Evolutionary conservation across 2,888 invertebrate genomes (phyloP).

Genomic region (Nemoura dubitans): DNA sequence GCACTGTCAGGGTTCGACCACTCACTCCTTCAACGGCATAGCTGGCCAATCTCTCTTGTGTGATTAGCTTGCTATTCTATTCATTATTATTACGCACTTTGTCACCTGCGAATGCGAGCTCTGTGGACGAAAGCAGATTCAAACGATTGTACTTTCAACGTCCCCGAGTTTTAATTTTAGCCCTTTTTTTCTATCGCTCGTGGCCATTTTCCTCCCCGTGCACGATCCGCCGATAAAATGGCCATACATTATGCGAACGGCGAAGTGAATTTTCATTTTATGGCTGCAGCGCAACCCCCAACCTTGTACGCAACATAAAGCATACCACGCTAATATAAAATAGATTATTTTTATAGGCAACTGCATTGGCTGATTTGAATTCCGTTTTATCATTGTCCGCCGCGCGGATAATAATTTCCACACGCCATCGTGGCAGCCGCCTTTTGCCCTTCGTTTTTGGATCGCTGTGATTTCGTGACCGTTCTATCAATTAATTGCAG

Average conservation of each 20-base stretch:
- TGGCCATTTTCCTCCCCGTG: background rate
- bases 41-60: too few relatives aligned
- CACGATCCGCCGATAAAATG: background rate
- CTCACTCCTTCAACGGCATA: too few relatives aligned
- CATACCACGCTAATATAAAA: slow-evolving; percentile 2
- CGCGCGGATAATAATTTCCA: slow-evolving; percentile 9
- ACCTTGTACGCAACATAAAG: background rate
- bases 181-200: background rate
- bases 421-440: background rate
- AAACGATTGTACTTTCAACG: background rate
- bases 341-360: background rate
- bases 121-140: too few relatives aligned
- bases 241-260: background rate
- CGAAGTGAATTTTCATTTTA: slow-evolving; percentile 4
- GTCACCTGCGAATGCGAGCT: too few relatives aligned
- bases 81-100: too few relatives aligned
- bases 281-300: background rate
- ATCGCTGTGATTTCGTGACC: background rate
- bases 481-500: slow-evolving; percentile 23
- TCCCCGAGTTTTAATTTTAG: background rate
- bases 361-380: slow-evolving; percentile 24
- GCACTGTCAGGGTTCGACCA: too few relatives aligned
- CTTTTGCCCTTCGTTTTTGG: background rate
- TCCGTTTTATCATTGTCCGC: slow-evolving; percentile 14
- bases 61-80: too few relatives aligned